Evolutionary conservation across 2,797 vertebrate genomes (phyloP).

Genomic region (Megalops cyprinoides): DNA sequence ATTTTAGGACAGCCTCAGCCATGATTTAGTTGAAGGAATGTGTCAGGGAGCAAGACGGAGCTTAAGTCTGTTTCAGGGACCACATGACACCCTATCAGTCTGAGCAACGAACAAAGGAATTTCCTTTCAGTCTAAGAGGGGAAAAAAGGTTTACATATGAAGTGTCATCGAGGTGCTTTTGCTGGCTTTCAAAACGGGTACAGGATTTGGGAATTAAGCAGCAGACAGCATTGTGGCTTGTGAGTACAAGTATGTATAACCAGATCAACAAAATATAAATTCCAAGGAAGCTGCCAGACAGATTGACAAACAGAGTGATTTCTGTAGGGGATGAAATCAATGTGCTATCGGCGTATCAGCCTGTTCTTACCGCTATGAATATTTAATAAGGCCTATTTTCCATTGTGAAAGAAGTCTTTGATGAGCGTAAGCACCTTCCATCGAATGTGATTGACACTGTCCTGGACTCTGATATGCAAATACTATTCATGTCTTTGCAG

Average conservation of each 20-base stretch:
- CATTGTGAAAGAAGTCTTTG: conserved; percentile 78
- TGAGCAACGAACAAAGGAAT: conserved; percentile 17
- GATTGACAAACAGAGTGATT: conserved; percentile 20
- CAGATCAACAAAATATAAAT: conserved; percentile 30
- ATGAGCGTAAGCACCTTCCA: conserved; percentile 80
- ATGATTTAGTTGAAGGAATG: conserved; percentile 49
- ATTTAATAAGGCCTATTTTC: conserved; percentile 81
- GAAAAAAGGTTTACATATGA: conserved; percentile 29
- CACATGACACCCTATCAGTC: conserved; percentile 43
- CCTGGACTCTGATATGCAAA: conserved; percentile 78
- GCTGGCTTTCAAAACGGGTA: conserved; percentile 41
- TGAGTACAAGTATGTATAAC: conserved; percentile 33
- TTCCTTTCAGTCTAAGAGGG: conserved; percentile 23
- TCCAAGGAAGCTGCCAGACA: conserved; percentile 30
- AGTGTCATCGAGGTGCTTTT: conserved; percentile 43
- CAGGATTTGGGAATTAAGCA: conserved; percentile 39
- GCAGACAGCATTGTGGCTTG: conserved; percentile 37
- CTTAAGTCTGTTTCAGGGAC: conserved; percentile 36
- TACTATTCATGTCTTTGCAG: conserved; percentile 52
- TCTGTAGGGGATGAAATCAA: conserved; percentile 43
- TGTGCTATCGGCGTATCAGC: conserved; percentile 61
- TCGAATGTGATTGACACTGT: conserved; percentile 80
- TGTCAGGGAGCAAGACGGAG: conserved; percentile 29
- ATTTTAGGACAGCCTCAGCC: conserved; percentile 31
- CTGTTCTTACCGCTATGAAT: conserved; percentile 71